Evolutionary conservation across 2,888 invertebrate species (phyloP), one percentile per base, ranked within the genome.

Genomic region (Drosophila imparisetae): DNA sequence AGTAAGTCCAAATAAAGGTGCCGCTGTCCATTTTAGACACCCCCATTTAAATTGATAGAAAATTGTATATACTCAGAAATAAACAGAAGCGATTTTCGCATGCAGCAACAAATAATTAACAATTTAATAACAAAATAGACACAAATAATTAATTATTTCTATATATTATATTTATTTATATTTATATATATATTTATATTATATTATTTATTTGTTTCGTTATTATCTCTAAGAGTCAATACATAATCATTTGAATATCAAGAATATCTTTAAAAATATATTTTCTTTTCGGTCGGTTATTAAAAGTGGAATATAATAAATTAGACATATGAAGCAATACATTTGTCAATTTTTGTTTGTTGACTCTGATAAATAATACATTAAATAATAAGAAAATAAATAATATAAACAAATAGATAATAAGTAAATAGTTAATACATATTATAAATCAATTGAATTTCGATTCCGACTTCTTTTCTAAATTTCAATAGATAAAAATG

Each of bases 1-100:
- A 45, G 32, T 60, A 67, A 57, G 29, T n/a, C 29, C 48, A 70
- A 61, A 70, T 30, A 62, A 61, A 61, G 70, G 70, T 65, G 53
- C 13, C 34, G 32, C 40, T 42, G n/a, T 36, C 42, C 36, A 42
- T 34, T 40, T 27, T 2, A 29, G 24, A 30, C 30, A 30, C 40
- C n/a, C 36, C 6, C 24, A 5, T 29, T 55, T 29, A 30, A 30
- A 30, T 0, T 10, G 10, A 30, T 10, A 2, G 8, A 49, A 11
- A 27, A 10, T 29, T 49, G 2, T 49, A 18, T 27, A 27, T 27
- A 49, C 13, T 18, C 49, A 4, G 4, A 45, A 45, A 8, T 24
- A 15, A 24, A 7, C 15, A 2, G 15, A 24, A 15, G 24, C 4
- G 8, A 45, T 45, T 21, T 7, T 49, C 5, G 10, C 5, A 5